These are phyloP conservation scores for Lepeophtheirus salmonis DNA, from an alignment of 1,140 invertebrate species.

Conservation along the genomic window DNA sequence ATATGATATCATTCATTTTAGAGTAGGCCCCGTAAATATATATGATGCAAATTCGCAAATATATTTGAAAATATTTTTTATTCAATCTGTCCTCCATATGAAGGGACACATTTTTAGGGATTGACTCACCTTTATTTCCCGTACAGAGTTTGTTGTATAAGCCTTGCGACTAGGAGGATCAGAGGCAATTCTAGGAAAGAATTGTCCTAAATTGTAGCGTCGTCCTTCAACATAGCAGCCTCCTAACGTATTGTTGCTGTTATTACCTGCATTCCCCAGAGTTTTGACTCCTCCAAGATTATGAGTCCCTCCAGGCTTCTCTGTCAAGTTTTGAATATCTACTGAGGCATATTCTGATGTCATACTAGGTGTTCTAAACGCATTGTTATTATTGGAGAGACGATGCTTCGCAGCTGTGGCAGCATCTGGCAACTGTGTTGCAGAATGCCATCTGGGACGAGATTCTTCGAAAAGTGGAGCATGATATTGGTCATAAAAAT, in stretches of 20 bases:
- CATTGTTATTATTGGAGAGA: not conserved
- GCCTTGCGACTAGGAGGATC: conserved; percentile 13
- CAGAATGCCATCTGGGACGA: conserved; percentile 9
- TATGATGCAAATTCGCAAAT: too few species aligned
- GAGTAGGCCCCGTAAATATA: too few species aligned
- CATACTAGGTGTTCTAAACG: not conserved
- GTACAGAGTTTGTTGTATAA: not conserved
- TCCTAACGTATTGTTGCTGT: not conserved
- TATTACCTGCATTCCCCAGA: too few species aligned
- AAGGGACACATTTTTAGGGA: too few species aligned
- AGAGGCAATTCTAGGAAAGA: conserved; percentile 7
- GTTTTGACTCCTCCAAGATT: not conserved
- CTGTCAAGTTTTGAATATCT: conserved; percentile 7
- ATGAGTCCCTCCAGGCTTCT: not conserved
- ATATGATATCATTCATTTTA: too few species aligned
- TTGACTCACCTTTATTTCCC: not conserved
- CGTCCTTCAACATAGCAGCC: not conserved
- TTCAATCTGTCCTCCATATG: too few species aligned
- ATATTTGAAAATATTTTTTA: too few species aligned
- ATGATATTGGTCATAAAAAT: not conserved
- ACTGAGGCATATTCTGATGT: conserved; percentile 12
- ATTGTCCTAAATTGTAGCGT: conserved; percentile 7
- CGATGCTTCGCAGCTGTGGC: not conserved
- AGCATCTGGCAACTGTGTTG: conserved; percentile 3
- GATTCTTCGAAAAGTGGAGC: conserved; percentile 5